Conservation (phyloP, 2,797 vertebrate species). For the Leptodactylus fallax region DNA sequence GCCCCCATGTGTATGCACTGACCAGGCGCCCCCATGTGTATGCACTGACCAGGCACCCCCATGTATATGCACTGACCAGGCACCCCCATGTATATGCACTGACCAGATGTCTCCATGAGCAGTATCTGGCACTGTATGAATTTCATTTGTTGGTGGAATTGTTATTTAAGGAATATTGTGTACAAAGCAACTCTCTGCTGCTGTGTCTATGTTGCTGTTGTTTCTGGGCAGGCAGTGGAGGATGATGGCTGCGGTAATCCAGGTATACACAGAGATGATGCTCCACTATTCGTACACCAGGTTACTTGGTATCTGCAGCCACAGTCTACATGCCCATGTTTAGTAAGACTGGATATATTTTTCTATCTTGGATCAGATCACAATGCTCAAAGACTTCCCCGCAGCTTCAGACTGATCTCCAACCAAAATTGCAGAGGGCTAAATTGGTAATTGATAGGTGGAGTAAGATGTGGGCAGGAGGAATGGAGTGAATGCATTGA, state of each 20-base stretch:
- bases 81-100: no score
- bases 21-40: no score
- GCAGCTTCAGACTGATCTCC: background rate
- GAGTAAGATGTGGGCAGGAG: slow-evolving; percentile 10
- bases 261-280: background rate
- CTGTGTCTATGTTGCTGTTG: no score
- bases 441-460: slow-evolving; percentile 44
- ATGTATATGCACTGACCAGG: no score
- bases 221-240: background rate
- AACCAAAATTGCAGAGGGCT: slow-evolving; percentile 36
- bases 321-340: slow-evolving; percentile 15
- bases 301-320: background rate
- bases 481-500: background rate
- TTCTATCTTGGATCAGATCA: background rate
- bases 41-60: no score
- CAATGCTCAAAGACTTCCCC: background rate
- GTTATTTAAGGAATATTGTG: no score
- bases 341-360: background rate
- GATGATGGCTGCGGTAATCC: background rate
- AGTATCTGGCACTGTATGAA: no score
- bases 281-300: background rate
- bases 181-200: no score
- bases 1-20: no score
- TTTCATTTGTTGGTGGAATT: no score
- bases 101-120: no score